Conservation (phyloP, 2,113 vertebrate genomes). For the Callipepla squamata region DNA sequence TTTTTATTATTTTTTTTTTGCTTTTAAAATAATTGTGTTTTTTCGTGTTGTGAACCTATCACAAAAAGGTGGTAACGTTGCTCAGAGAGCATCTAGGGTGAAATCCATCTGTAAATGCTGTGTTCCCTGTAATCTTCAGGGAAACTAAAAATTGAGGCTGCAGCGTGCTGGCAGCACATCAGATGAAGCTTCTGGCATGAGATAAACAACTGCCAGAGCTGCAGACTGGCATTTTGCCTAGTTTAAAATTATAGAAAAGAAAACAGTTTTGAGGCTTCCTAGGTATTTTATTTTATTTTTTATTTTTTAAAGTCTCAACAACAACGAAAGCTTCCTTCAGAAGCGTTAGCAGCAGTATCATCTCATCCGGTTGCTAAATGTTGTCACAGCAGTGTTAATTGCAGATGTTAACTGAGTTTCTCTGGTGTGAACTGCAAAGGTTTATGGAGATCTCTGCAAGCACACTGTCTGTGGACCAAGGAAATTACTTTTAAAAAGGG, state of each 20-base stretch:
- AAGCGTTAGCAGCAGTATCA: neutral
- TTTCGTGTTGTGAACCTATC: neutral
- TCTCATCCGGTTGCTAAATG: neutral
- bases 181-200: conserved; percentile 10
- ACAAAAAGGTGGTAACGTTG: neutral
- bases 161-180: conserved; percentile 52
- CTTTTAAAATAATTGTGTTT: neutral
- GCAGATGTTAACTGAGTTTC: conserved; percentile 9
- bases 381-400: conserved; percentile 13
- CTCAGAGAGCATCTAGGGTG: neutral
- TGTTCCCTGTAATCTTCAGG: neutral
- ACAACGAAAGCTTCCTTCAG: neutral
- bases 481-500: neutral
- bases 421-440: neutral
- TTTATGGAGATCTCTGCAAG: neutral
- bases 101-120: neutral
- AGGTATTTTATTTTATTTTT: neutral
- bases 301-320: neutral
- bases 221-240: neutral
- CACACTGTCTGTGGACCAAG: neutral
- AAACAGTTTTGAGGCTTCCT: conserved; percentile 19
- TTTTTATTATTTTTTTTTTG: neutral
- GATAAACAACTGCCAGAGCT: conserved; percentile 13
- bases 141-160: conserved; percentile 24
- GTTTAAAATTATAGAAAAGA: conserved; percentile 46